Evolutionary conservation across 2,888 invertebrate genomes (phyloP).

Genomic region (Epinotia ramella): DNA sequence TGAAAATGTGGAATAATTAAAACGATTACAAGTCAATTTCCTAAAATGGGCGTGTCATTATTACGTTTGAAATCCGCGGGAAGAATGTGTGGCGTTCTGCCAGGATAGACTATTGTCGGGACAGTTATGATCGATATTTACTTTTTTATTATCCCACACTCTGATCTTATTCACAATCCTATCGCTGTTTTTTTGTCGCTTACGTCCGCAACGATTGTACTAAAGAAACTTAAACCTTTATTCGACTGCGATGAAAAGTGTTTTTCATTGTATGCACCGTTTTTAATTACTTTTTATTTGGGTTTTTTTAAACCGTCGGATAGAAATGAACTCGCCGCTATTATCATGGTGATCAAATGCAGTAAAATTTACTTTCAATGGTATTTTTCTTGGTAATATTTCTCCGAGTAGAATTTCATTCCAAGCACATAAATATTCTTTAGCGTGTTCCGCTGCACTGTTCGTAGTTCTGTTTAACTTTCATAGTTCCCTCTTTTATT

Average conservation of each 20-base stretch:
- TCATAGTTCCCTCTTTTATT: constrained; percentile 12
- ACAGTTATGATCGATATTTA: constrained; percentile 70
- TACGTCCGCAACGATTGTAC: constrained; percentile 46
- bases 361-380: constrained; percentile 11
- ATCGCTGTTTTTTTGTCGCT: constrained; percentile 53
- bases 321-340: not conserved
- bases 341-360: constrained; percentile 24
- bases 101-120: constrained; percentile 70
- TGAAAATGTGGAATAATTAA: not conserved
- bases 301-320: constrained; percentile 9
- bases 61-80: constrained; percentile 59
- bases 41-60: constrained; percentile 11
- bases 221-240: constrained; percentile 20
- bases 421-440: constrained; percentile 26
- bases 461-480: constrained; percentile 24
- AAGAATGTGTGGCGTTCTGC: constrained; percentile 69
- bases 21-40: constrained; percentile 3
- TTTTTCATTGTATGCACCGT: constrained; percentile 14
- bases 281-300: constrained; percentile 19
- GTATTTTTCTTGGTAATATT: constrained; percentile 19
- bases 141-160: constrained; percentile 70
- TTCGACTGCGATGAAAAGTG: constrained; percentile 16
- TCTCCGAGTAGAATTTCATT: constrained; percentile 18
- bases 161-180: constrained; percentile 46
- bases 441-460: constrained; percentile 11